Evolutionary conservation across 2,797 vertebrate species (phyloP), one percentile per base, ranked within the genome.

Genomic region (Limosa lapponica): DNA sequence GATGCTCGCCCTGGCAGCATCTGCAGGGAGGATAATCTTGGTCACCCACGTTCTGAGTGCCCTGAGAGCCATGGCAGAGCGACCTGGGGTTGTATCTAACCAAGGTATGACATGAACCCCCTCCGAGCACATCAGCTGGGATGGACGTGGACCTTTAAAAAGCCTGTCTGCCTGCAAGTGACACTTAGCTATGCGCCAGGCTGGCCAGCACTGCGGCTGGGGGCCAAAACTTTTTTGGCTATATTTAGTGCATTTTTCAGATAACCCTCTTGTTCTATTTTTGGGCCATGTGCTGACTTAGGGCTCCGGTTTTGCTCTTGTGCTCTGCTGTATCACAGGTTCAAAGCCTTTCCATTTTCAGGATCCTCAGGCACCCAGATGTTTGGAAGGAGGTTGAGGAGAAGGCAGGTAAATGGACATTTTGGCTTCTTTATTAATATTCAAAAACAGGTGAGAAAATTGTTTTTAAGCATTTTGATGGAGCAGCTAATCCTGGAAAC

Each of bases 161-260:
- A 62, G 84, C 41, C 59, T 16, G 8, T 58, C 70, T 81, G 79
- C 32, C 75, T 93, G 65, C 59, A 55, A 87, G 71, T 71, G 93
- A 74, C 77, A 69, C 79, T 65, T 44, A 13, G 41, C 81, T 48
- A 7, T 25, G 70, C 1, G 20, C 81, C 4, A 6, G 66, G 62
- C 62, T 73, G 72, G 58, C 69, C 37, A 0, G 2, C 3, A 3
- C 91, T 90, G 62, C 37, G 65, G 85, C 87, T 52, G 82, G 17
- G 61, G 49, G 58, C 27, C 2, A 1, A 44, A 81, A 48, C 82
- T 0, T 62, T 89, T 90, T 94, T 91, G 83, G 91, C 96, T 97
- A 96, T 97, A 95, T 91, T 97, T 97, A 97, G 97, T 65, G 89
- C 95, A 95, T 96, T 97, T 96, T 96, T 87, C 86, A 96, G 95